Conservation (phyloP, 1,140 invertebrate species). For the Bombus confusus region DNA sequence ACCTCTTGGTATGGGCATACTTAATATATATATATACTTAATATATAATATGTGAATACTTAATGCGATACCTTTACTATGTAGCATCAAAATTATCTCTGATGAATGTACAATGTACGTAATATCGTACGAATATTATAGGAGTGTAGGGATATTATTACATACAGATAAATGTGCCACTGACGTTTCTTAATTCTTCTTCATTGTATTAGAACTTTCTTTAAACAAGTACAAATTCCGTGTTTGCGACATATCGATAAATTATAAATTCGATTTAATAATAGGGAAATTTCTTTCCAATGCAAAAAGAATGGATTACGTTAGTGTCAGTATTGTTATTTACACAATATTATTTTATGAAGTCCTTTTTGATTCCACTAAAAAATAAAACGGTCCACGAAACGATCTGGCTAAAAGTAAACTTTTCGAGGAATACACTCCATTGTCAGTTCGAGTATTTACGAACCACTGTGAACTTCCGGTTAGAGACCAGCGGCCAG, state of each 20-base stretch:
- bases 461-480: slow-evolving; percentile 5
- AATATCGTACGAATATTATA: neutral
- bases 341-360: neutral
- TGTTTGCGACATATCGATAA: neutral
- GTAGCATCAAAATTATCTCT: neutral
- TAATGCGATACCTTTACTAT: neutral
- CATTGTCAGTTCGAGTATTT: neutral
- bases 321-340: neutral
- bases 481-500: neutral
- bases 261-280: neutral
- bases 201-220: neutral
- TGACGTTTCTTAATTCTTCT: neutral
- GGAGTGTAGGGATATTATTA: neutral
- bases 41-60: slow-evolving; percentile 1
- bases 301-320: too few species aligned
- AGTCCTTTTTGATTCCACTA: neutral
- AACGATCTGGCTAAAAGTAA: neutral
- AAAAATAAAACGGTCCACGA: neutral
- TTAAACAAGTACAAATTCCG: neutral
- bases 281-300: neutral
- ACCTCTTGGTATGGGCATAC: neutral
- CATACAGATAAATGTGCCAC: neutral
- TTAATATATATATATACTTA: too few species aligned
- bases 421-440: neutral
- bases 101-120: neutral